Evolutionary conservation across 2,797 vertebrate genomes (phyloP).

Genomic region (Takifugu rubripes): DNA sequence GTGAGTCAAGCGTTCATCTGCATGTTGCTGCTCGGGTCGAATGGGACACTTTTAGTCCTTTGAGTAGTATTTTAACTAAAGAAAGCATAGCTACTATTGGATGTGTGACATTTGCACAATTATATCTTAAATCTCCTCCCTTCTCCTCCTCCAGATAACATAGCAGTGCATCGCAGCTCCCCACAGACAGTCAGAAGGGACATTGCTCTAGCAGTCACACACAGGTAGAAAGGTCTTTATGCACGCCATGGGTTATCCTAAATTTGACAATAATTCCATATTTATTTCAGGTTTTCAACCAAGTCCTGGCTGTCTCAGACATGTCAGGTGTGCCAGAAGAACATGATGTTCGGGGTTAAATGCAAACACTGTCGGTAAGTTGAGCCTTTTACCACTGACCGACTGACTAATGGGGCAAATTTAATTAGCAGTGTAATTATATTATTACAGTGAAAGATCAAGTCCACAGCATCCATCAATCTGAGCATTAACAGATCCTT

Average conservation of each 20-base stretch:
- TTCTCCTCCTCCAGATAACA: constrained; percentile 61
- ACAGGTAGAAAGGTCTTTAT: constrained; percentile 79
- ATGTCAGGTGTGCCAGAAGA: constrained; percentile 98
- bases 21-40: too few relatives aligned
- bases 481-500: constrained; percentile 3
- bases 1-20: constrained; percentile 54
- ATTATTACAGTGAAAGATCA: too few relatives aligned
- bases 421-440: too few relatives aligned
- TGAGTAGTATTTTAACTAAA: too few relatives aligned
- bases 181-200: constrained; percentile 93
- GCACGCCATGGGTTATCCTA: neutral
- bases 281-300: constrained; percentile 87
- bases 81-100: too few relatives aligned
- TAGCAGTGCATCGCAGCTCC: constrained; percentile 85
- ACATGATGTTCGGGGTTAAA: constrained; percentile 99
- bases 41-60: too few relatives aligned
- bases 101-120: too few relatives aligned
- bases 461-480: neutral
- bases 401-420: neutral
- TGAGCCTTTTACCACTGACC: neutral
- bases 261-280: neutral
- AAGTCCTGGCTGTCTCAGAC: constrained; percentile 98
- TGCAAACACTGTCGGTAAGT: constrained; percentile 90
- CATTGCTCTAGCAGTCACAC: constrained; percentile 92
- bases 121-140: neutral